A percentile compares a stretch with the other conserved stretches of the same genome.
phyloP scores from a whole-genome alignment of 2,113 vertebrate species.

The Passerina amoena region DNA sequence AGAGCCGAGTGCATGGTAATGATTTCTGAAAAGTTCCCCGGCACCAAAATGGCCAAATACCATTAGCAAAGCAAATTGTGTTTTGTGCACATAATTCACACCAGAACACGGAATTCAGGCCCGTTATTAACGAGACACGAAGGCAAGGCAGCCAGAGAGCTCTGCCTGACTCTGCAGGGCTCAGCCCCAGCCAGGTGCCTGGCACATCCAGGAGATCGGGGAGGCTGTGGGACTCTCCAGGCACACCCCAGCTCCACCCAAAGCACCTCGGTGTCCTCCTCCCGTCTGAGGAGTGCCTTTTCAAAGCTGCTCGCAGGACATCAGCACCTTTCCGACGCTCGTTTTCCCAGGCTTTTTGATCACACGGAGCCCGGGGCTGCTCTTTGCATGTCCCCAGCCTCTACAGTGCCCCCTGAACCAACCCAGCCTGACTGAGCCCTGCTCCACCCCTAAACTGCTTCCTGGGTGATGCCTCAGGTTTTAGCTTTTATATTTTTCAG shows the following conservation, averaged over 20 bases:
- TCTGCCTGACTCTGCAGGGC: neutral
- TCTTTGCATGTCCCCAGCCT: neutral
- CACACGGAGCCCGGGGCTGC: neutral
- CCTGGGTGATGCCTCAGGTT: neutral
- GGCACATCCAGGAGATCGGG: accelerated
- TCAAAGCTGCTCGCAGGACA: neutral
- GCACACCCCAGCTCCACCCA: neutral
- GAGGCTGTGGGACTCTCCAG: accelerated
- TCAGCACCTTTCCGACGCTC: neutral
- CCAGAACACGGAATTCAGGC: constrained; percentile 8
- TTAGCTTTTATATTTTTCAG: neutral
- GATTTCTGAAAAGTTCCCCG: constrained; percentile 69
- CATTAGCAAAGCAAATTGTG: constrained; percentile 73
- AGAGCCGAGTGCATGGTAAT: constrained; percentile 49
- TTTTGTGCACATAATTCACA: constrained; percentile 68
- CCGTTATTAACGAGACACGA: neutral
- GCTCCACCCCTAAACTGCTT: neutral
- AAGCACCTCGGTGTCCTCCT: accelerated
- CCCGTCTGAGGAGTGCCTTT: neutral
- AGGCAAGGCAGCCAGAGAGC: neutral
- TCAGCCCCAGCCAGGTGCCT: accelerated
- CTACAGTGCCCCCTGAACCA: neutral
- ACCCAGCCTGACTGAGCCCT: neutral
- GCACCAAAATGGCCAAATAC: constrained; percentile 59
- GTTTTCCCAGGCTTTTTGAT: neutral